Conservation (phyloP, 2,113 vertebrate genomes). For the human region GRCh38 chr6:130698501-130699000, state of each 20-base stretch:
- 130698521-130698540: neutral
- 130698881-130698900: neutral
- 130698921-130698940: neutral
- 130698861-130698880: neutral
- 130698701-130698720: neutral
- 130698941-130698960: neutral
- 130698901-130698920: neutral
- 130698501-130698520: neutral
- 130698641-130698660: neutral
- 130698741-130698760: neutral
- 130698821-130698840: neutral
- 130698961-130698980: constrained; percentile 12
- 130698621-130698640: neutral
- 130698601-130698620: neutral
- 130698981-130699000: neutral
- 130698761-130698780: neutral
- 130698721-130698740: constrained; percentile 5
- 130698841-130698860: neutral
- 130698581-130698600: neutral
- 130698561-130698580: neutral
- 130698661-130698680: neutral
- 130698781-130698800: neutral
- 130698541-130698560: neutral
- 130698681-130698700: neutral
- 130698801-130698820: neutral